These are phyloP conservation scores for Anhinga anhinga DNA, from an alignment of 2,113 vertebrate genomes.

Conservation along the genomic window DNA sequence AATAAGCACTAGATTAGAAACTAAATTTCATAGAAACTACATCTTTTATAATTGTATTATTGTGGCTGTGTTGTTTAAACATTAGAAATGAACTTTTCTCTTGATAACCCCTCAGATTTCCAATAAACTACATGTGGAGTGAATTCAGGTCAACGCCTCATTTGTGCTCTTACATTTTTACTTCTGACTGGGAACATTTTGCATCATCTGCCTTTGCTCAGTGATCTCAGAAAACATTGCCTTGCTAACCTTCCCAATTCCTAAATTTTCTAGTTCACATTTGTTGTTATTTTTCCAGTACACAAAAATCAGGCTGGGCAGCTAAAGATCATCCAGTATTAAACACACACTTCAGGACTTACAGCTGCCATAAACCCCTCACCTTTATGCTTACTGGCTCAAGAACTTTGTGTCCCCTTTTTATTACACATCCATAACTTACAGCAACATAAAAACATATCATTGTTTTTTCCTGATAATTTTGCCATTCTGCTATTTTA, in stretches of 20 bases:
- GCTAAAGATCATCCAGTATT: neutral
- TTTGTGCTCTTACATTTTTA: neutral
- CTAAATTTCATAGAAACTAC: neutral
- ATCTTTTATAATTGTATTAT: neutral
- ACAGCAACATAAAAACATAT: constrained; percentile 25
- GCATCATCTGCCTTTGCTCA: neutral
- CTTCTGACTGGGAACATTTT: neutral
- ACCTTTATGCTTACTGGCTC: neutral
- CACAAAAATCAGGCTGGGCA: neutral
- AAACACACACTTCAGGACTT: constrained; percentile 7
- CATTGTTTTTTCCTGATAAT: constrained; percentile 32
- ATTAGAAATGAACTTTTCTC: neutral
- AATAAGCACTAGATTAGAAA: neutral
- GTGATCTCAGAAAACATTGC: neutral
- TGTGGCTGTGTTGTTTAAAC: neutral
- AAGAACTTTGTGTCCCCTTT: constrained; percentile 11
- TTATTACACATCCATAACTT: constrained; percentile 22
- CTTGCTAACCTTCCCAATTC: neutral
- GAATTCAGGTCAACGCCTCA: neutral
- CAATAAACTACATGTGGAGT: neutral
- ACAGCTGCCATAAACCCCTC: constrained; percentile 11
- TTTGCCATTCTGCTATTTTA: constrained; percentile 42
- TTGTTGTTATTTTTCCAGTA: neutral
- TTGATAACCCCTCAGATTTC: neutral
- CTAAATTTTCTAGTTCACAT: neutral